A percentile compares a stretch with the other conserved stretches of the same genome.
Conservation (phyloP, 2,113 vertebrate genomes). For the Heloderma charlesbogerti region DNA sequence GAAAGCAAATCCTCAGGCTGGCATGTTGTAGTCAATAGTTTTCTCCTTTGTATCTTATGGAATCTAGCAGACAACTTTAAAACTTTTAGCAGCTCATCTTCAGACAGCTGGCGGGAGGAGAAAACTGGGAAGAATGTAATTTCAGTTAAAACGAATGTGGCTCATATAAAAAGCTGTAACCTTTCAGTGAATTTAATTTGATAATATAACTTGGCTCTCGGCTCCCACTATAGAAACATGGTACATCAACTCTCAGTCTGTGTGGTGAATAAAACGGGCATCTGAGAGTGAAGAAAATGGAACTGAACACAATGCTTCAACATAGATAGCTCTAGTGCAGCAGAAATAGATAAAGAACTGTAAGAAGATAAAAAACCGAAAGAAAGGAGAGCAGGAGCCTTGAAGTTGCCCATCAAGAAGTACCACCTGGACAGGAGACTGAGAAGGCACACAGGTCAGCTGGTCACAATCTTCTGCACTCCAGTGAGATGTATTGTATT, state of each 20-base stretch:
- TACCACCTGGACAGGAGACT: too few relatives aligned
- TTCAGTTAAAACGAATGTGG: constrained; percentile 10
- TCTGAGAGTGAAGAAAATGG: neutral
- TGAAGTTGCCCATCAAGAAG: too few relatives aligned
- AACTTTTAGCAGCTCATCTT: neutral
- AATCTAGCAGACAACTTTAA: neutral
- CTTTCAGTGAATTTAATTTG: constrained; percentile 28
- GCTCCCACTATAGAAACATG: neutral
- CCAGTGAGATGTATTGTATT: too few relatives aligned
- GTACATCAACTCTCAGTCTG: neutral
- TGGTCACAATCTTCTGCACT: too few relatives aligned
- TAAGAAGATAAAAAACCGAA: too few relatives aligned
- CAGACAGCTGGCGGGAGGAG: neutral
- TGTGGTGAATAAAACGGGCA: constrained; percentile 7
- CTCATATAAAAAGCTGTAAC: neutral
- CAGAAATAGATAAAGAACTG: neutral
- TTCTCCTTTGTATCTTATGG: neutral
- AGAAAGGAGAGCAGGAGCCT: too few relatives aligned
- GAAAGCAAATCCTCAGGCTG: neutral
- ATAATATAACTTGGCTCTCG: neutral
- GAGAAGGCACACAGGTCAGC: too few relatives aligned
- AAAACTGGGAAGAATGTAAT: neutral
- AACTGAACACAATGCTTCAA: neutral
- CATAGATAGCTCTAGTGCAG: neutral
- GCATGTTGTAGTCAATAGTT: neutral